phyloP scores from a whole-genome alignment of 2,113 vertebrate genomes.

The Protomyctophum bolini region DNA sequence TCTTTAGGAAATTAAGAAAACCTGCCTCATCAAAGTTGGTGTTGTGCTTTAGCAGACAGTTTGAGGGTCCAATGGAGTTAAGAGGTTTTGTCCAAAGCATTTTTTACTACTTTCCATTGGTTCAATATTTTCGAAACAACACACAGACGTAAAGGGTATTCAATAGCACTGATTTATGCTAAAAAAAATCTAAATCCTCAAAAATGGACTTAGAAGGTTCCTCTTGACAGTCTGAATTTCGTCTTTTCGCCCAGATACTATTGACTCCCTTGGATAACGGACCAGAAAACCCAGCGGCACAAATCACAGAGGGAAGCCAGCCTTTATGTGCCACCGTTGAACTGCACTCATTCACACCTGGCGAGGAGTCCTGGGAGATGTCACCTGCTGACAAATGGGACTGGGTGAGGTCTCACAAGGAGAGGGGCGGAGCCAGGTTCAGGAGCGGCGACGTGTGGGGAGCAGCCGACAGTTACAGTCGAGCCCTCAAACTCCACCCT shows the following conservation, averaged over 20 bases:
- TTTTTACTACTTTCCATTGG: too few species aligned
- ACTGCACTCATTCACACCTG: constrained; percentile 76
- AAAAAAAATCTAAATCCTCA: too few species aligned
- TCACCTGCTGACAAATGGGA: constrained; percentile 77
- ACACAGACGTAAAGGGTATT: too few species aligned
- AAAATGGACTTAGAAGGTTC: too few species aligned
- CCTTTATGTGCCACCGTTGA: constrained; percentile 64
- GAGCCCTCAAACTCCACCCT: constrained; percentile 82
- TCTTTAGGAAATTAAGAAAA: too few species aligned
- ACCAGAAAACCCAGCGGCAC: constrained; percentile 11
- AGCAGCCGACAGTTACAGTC: constrained; percentile 83
- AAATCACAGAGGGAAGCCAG: constrained; percentile 23
- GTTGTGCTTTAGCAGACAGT: too few species aligned
- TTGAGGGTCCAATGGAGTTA: too few species aligned
- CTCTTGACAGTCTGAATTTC: background rate
- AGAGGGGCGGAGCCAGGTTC: constrained; percentile 81
- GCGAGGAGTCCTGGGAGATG: constrained; percentile 85
- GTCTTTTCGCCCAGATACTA: constrained; percentile 45
- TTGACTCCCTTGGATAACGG: constrained; percentile 43
- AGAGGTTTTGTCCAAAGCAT: too few species aligned
- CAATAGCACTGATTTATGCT: too few species aligned
- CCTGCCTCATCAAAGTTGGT: too few species aligned
- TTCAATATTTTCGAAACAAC: too few species aligned
- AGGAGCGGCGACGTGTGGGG: constrained; percentile 80
- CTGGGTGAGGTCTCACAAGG: constrained; percentile 78